Evolutionary conservation across 2,888 invertebrate species (phyloP).

Genomic region (Tipula unca): DNA sequence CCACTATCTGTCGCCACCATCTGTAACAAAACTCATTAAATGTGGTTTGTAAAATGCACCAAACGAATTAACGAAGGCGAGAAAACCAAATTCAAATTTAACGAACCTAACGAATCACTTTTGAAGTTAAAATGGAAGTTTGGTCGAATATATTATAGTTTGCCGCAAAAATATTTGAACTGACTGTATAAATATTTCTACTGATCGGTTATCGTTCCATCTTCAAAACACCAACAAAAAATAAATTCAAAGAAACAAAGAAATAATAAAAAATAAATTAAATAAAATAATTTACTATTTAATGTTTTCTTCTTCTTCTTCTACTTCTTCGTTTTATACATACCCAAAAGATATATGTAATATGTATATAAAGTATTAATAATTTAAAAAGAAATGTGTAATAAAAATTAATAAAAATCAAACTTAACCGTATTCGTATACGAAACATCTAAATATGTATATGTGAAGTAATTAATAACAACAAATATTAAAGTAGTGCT

Average conservation of each 20-base stretch:
- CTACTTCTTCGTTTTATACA: background rate
- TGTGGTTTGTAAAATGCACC: no score
- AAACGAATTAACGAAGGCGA: no score
- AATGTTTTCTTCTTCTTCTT: background rate
- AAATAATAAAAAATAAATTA: background rate
- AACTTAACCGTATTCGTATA: no score
- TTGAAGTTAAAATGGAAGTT: no score
- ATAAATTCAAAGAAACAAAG: background rate
- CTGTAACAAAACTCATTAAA: no score
- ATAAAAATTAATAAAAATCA: background rate
- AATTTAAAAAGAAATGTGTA: background rate
- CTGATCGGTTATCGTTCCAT: background rate
- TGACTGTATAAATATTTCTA: background rate
- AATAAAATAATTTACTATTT: background rate
- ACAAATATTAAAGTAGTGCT: no score
- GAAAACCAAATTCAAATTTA: no score
- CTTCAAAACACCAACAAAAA: background rate
- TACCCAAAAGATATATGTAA: background rate
- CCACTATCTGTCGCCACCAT: no score
- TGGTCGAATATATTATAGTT: no score
- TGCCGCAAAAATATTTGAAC: no score
- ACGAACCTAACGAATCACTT: no score
- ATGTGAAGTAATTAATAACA: no score
- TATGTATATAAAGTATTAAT: background rate
- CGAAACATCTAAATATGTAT: background rate